Evolutionary conservation across 1,140 invertebrate species (phyloP).

Genomic region (Metaphire vulgaris): DNA sequence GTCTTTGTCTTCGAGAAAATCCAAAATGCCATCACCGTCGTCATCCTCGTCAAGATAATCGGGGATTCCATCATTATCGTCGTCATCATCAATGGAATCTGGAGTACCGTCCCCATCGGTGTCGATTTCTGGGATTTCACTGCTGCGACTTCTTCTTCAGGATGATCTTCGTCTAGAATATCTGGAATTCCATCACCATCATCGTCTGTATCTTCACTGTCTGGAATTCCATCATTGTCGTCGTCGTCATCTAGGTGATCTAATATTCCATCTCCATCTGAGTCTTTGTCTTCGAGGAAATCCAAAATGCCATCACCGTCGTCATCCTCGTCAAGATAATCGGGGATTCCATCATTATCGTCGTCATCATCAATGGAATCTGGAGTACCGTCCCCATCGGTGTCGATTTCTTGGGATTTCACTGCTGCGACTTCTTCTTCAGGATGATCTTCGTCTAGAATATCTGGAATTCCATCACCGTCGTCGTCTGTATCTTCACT

Average conservation of each 20-base stretch:
- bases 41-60: slow-evolving; percentile 20
- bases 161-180: not conserved
- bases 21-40: slow-evolving; percentile 30
- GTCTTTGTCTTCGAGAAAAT: slow-evolving; percentile 28
- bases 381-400: slow-evolving; percentile 6
- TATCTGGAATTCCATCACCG: slow-evolving; percentile 30
- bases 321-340: slow-evolving; percentile 21
- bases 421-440: slow-evolving; percentile 11
- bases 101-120: slow-evolving; percentile 11
- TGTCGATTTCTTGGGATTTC: not conserved
- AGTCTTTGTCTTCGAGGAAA: slow-evolving; percentile 25
- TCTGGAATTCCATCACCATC: slow-evolving; percentile 31
- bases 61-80: slow-evolving; percentile 16
- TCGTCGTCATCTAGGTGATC: not conserved
- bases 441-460: not conserved
- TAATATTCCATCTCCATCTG: slow-evolving; percentile 18
- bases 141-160: slow-evolving; percentile 21
- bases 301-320: slow-evolving; percentile 23
- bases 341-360: slow-evolving; percentile 14
- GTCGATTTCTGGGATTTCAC: slow-evolving; percentile 2
- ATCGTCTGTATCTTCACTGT: slow-evolving; percentile 19
- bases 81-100: slow-evolving; percentile 17
- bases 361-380: slow-evolving; percentile 20
- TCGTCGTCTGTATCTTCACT: slow-evolving; percentile 30
- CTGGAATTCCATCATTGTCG: not conserved